Percentiles rank a stretch among this genome's conserved stretches.
These are phyloP conservation scores for Pherbina coryleti DNA, from an alignment of 2,888 invertebrate genomes.

Conservation along the genomic window DNA sequence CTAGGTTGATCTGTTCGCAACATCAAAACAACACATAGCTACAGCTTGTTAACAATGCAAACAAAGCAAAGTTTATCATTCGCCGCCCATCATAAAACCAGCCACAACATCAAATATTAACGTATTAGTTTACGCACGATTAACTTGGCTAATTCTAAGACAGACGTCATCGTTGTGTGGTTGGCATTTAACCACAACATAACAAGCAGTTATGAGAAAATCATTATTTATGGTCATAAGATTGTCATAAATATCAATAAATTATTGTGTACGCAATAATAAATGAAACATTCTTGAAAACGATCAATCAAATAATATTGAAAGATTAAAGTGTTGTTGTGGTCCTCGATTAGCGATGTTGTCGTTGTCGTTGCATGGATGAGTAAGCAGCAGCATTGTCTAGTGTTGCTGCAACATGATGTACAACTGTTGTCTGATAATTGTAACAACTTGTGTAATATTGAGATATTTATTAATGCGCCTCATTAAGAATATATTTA, in stretches of 20 bases:
- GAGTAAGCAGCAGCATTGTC: background rate
- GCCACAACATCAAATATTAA: background rate
- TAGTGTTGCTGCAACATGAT: background rate
- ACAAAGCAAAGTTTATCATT: background rate
- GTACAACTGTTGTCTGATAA: background rate
- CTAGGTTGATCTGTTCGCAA: too few species aligned
- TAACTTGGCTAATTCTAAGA: conserved; percentile 7
- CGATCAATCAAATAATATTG: background rate
- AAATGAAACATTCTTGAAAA: background rate
- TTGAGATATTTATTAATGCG: too few species aligned
- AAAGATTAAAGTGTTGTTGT: background rate
- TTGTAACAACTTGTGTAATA: background rate
- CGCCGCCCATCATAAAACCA: background rate
- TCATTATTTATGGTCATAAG: background rate
- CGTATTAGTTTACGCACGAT: conserved; percentile 2
- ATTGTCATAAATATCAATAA: conserved; percentile 15
- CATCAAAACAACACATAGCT: too few species aligned
- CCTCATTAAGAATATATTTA: too few species aligned
- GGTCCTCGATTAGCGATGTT: background rate
- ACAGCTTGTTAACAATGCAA: too few species aligned
- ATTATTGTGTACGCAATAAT: conserved; percentile 1
- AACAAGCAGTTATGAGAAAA: background rate
- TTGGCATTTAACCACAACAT: background rate
- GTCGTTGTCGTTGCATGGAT: background rate
- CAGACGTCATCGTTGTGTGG: background rate